Evolutionary conservation across 2,888 invertebrate genomes (phyloP).

Genomic region (Temnothorax ravouxi): DNA sequence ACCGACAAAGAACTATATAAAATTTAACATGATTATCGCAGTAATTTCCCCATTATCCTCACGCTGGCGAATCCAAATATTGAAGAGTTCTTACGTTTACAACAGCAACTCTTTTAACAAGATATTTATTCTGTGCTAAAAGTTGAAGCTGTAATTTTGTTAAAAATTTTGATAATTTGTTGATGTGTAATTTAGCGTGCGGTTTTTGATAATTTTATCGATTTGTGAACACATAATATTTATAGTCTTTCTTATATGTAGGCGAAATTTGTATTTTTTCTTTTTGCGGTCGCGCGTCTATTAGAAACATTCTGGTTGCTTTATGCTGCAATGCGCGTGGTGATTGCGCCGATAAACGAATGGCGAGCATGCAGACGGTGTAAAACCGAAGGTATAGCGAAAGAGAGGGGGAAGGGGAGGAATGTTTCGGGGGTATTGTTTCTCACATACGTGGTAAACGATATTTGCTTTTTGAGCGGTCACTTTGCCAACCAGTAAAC

Average conservation of each 20-base stretch:
- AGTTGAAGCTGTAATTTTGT: background rate
- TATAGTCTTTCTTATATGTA: background rate
- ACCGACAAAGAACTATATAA: background rate
- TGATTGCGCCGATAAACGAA: constrained; percentile 1
- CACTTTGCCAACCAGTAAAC: background rate
- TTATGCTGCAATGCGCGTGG: background rate
- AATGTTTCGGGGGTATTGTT: constrained; percentile 13
- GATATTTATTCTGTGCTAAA: background rate
- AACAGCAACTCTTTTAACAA: background rate
- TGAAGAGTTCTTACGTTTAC: background rate
- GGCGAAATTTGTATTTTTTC: background rate
- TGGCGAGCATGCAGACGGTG: background rate
- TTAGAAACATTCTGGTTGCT: background rate
- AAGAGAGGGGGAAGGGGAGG: too few species aligned
- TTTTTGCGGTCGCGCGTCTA: constrained; percentile 3
- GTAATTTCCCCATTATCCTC: constrained; percentile 30
- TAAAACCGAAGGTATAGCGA: background rate
- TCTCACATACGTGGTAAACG: constrained; percentile 32
- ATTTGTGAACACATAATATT: background rate
- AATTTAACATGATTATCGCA: constrained; percentile 17
- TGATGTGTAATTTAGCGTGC: background rate
- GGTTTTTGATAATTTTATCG: background rate
- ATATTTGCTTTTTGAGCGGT: constrained; percentile 35
- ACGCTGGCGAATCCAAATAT: background rate
- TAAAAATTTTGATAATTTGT: background rate